These are phyloP conservation scores for Onychomys arenicola DNA, from an alignment of 2,797 vertebrate genomes.

Conservation along the genomic window DNA sequence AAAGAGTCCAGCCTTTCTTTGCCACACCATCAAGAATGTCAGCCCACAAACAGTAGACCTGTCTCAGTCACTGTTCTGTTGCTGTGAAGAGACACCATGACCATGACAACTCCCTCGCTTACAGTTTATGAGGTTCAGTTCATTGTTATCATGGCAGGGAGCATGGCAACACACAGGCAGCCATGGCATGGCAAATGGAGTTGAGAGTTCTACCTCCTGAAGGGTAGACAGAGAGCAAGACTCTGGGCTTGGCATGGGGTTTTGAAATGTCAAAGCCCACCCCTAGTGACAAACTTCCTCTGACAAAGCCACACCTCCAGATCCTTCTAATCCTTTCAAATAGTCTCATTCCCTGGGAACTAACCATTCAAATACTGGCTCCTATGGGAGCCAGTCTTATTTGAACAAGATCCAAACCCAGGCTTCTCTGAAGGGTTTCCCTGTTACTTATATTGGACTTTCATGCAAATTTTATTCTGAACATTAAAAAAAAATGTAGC, in stretches of 20 bases:
- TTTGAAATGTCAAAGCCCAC: neutral
- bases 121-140: neutral
- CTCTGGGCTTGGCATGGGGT: no score
- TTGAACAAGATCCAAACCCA: neutral
- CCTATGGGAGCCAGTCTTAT: neutral
- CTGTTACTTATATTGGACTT: neutral
- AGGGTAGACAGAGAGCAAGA: neutral
- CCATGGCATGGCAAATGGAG: neutral
- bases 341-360: neutral
- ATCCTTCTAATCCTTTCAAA: neutral
- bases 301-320: neutral
- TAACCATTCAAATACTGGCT: neutral
- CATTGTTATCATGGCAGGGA: neutral
- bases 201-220: neutral
- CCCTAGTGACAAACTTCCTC: neutral
- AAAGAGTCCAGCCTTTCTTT: neutral
- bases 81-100: neutral
- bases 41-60: neutral
- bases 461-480: neutral
- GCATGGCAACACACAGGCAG: no score
- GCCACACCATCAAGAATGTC: neutral
- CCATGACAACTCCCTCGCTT: neutral
- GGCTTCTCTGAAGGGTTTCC: neutral
- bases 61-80: neutral
- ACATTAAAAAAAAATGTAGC: neutral